A percentile compares a stretch with the other conserved stretches of the same genome.
phyloP scores from a whole-genome alignment of 64 coral and sea anemone genomes.

The Pocillopora verrucosa region DNA sequence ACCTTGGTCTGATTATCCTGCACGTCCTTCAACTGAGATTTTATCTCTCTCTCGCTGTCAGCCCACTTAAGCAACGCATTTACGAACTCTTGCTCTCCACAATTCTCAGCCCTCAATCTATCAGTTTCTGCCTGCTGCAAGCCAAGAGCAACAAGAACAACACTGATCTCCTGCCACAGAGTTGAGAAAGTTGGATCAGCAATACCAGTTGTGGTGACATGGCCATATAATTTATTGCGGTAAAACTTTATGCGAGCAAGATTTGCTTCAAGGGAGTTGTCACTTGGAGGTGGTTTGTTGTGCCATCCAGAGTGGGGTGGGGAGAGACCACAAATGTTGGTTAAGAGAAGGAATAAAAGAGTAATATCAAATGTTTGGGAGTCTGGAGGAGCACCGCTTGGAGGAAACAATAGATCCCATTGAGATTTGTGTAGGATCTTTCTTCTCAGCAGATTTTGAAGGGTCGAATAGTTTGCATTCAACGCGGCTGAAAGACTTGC shows the following conservation, averaged over 20 bases:
- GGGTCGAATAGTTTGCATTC: not conserved
- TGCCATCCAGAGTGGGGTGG: not conserved
- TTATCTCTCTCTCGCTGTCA: conserved; percentile 6
- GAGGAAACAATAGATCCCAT: not conserved
- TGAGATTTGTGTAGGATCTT: not conserved
- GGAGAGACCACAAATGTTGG: conserved; percentile 5
- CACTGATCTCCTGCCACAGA: conserved; percentile 9
- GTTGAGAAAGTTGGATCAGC: conserved; percentile 1
- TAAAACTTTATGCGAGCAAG: no score
- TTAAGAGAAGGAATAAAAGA: not conserved
- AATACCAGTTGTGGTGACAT: conserved; percentile 16
- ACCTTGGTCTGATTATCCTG: not conserved
- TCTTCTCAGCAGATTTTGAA: not conserved
- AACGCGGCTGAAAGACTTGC: conserved; percentile 6
- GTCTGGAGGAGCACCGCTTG: not conserved
- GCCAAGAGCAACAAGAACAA: conserved; percentile 20
- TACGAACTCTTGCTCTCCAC: not conserved
- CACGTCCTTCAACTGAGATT: conserved; percentile 34
- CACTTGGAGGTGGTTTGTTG: not conserved
- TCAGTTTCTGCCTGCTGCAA: not conserved
- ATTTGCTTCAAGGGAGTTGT: no score
- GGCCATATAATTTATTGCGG: not conserved
- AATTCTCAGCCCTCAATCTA: not conserved
- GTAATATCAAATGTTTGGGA: conserved; percentile 5
- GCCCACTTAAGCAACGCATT: not conserved